Evolutionary conservation across 2,113 vertebrate species (phyloP), one percentile per base, ranked within the genome.

Genomic region (Cranoglanis bouderius): DNA sequence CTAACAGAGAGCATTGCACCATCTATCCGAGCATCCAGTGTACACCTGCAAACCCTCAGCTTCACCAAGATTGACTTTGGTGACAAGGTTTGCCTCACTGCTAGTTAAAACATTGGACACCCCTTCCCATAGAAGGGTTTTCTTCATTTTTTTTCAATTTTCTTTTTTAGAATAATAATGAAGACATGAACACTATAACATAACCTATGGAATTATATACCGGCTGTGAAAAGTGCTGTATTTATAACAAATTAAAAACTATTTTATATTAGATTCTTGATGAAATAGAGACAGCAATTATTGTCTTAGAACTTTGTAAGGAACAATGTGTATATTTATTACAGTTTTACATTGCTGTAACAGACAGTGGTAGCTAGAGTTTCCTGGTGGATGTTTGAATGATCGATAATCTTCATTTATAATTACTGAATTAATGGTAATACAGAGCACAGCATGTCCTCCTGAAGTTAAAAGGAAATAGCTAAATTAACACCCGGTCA

Each of bases 41-140:
- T 74, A 43, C 97, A 99, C 91, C 95, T 99, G 35, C 97, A 98
- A 87, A 98, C 97, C 0, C 97, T 99, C 86, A 95, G 94, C 91
- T 98, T 99, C 92, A 97, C 96, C 24, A 96, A 96, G 90, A 94
- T 97, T 82, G 94, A 95, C 94, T 93, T 97, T 91, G 96, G 96
- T 61, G 91, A 94, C 90, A 96, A 97, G 96, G 96, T 97, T 93
- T 12, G 53, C 21, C 40, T 67, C 12, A 92, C 1, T 82, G 26
- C 35, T n/a, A 35, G 10, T 10, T 55, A n/a, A n/a, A n/a, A n/a
- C n/a, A n/a, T 81, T 53, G 5, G 46, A 53, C n/a, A 55, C 13
- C 6, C n/a, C n/a, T n/a, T 77, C 43, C n/a, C 29, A 51, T 29
- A 51, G 7, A 51, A n/a, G 26, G 43, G 26, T 13, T 49, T 78